Percentiles rank a stretch among this genome's conserved stretches.
These are phyloP conservation scores for Rhombomys opimus DNA, from an alignment of 2,113 vertebrate genomes.

Conservation along the genomic window DNA sequence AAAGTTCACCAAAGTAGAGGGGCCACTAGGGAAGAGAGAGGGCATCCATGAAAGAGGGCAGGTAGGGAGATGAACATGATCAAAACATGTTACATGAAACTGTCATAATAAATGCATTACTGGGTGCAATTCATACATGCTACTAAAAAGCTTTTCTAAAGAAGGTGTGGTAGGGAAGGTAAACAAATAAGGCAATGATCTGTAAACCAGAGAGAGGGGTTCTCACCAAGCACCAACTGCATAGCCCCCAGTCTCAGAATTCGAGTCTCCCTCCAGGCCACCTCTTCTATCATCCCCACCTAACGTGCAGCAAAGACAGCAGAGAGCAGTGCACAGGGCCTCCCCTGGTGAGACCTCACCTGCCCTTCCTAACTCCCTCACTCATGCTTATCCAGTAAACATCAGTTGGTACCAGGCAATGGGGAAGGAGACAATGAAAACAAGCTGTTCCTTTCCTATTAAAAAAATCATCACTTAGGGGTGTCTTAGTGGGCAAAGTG, in stretches of 20 bases:
- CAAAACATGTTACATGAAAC: not conserved
- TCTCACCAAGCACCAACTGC: not conserved
- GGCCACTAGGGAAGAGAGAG: not conserved
- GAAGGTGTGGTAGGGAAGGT: not conserved
- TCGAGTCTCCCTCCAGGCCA: not conserved
- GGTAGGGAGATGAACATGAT: too few relatives aligned
- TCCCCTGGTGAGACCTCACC: not conserved
- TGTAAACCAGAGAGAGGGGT: not conserved
- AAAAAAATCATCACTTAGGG: not conserved
- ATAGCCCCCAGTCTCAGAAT: not conserved
- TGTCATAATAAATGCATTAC: not conserved
- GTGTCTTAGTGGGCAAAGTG: too few relatives aligned
- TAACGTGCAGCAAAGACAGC: not conserved
- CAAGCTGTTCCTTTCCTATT: slow-evolving; percentile 29
- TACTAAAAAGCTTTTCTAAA: not conserved
- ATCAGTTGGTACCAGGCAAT: not conserved
- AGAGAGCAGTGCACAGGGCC: not conserved
- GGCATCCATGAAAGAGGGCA: too few relatives aligned
- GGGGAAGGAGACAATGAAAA: not conserved
- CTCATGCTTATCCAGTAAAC: not conserved
- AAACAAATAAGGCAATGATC: not conserved
- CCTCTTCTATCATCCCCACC: not conserved
- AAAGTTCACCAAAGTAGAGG: not conserved
- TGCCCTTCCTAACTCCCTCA: not conserved
- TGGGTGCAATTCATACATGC: not conserved